Percentiles rank a stretch among this genome's conserved stretches.
Evolutionary conservation across 1,140 invertebrate genomes (phyloP).

Genomic region (Thereuonema tuberculata): DNA sequence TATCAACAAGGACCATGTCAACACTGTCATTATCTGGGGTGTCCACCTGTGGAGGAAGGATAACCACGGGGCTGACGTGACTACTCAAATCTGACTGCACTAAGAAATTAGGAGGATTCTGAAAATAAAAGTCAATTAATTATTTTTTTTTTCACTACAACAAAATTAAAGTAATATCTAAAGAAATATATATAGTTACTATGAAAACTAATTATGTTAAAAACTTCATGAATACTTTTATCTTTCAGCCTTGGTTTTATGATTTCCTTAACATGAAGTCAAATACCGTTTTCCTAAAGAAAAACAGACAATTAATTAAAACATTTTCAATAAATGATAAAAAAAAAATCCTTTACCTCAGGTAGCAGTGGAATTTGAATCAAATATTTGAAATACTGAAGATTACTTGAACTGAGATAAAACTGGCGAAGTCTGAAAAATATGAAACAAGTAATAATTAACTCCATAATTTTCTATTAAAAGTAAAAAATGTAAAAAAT

Average conservation of each 20-base stretch:
- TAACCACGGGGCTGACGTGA: slow-evolving; percentile 86
- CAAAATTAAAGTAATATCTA: not conserved
- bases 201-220: not conserved
- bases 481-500: slow-evolving; percentile 10
- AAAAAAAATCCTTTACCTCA: slow-evolving; percentile 43
- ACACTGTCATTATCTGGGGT: slow-evolving; percentile 19
- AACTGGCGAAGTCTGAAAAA: slow-evolving; percentile 60
- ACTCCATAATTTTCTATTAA: not conserved
- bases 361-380: slow-evolving; percentile 86
- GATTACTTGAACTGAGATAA: slow-evolving; percentile 78
- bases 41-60: slow-evolving; percentile 58
- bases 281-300: not conserved
- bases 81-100: slow-evolving; percentile 79
- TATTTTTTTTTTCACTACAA: not conserved
- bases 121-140: slow-evolving; percentile 23
- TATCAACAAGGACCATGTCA: slow-evolving; percentile 11
- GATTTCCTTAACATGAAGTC: not conserved
- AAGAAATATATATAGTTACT: not conserved
- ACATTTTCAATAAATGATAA: too few species aligned
- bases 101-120: slow-evolving; percentile 90
- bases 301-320: too few species aligned
- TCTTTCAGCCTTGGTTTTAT: not conserved
- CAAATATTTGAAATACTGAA: slow-evolving; percentile 95
- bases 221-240: not conserved
- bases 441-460: slow-evolving; percentile 5